Conservation (phyloP, 2,113 vertebrate species). For the Dendrocopos noguchii region DNA sequence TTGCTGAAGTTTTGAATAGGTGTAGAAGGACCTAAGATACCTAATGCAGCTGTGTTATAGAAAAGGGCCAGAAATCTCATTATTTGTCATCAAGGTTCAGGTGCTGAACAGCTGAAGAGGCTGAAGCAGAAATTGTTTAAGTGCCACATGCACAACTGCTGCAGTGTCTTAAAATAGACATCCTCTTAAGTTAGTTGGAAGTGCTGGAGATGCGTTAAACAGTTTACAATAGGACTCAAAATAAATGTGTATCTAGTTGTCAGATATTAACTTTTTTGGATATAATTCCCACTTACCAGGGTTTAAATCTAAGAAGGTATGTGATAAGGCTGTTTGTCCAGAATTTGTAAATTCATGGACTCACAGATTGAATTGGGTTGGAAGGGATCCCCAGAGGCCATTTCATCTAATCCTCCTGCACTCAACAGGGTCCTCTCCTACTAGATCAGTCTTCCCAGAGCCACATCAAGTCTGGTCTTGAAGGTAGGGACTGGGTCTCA, state of each 20-base stretch:
- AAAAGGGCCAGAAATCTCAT: not conserved
- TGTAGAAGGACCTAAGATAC: not conserved
- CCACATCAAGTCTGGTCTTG: not conserved
- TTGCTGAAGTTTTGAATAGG: not conserved
- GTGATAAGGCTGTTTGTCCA: not conserved
- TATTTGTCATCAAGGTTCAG: not conserved
- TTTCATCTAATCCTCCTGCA: not conserved
- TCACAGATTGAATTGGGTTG: not conserved
- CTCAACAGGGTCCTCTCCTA: not conserved
- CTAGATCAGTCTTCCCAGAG: not conserved
- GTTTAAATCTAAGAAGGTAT: not conserved
- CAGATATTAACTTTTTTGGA: not conserved
- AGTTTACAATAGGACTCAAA: not conserved
- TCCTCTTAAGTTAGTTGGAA: not conserved
- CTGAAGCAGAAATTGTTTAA: not conserved
- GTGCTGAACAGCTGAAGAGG: not conserved
- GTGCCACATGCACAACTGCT: not conserved
- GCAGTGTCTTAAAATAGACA: accelerated
- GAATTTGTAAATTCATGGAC: not conserved
- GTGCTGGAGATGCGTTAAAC: not conserved
- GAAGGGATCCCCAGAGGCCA: not conserved
- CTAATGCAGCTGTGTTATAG: not conserved
- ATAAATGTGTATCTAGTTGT: not conserved
- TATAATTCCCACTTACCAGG: accelerated
- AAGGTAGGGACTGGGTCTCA: not conserved